phyloP scores from a whole-genome alignment of 37 sponge, comb jelly and placozoan species.

The Axinella damicornis region DNA sequence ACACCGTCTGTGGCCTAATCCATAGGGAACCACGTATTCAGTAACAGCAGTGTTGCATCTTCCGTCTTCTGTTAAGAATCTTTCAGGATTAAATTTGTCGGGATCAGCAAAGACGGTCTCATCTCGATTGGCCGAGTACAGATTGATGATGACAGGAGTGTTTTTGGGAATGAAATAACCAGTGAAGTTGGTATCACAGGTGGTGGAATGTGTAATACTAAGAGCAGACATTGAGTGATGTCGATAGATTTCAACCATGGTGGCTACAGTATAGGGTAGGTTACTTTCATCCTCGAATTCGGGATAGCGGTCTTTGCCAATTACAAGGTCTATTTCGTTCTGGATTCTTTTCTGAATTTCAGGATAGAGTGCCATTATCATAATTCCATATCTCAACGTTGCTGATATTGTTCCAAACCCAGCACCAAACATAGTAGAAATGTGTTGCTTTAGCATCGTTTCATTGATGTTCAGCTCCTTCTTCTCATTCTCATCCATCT shows the following conservation, averaged over 20 bases:
- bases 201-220: constrained; percentile 35
- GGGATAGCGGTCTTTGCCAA: constrained; percentile 13
- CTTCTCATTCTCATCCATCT: constrained; percentile 21
- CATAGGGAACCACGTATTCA: constrained; percentile 11
- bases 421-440: constrained; percentile 28
- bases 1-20: constrained; percentile 42
- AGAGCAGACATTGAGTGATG: constrained; percentile 49
- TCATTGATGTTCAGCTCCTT: constrained; percentile 24
- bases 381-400: constrained; percentile 20
- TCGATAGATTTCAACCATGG: constrained; percentile 25
- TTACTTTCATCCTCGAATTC: constrained; percentile 16
- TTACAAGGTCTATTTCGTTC: constrained; percentile 30
- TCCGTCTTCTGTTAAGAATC: constrained; percentile 32
- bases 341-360: constrained; percentile 45
- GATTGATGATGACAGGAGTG: constrained; percentile 46
- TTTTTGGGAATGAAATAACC: constrained; percentile 35
- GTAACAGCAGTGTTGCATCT: not conserved
- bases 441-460: not conserved
- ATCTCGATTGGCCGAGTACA: constrained; percentile 34
- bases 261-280: constrained; percentile 37
- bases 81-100: constrained; percentile 36
- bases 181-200: constrained; percentile 36
- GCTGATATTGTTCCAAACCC: constrained; percentile 28
- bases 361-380: constrained; percentile 45
- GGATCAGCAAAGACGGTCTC: constrained; percentile 34